Base-by-base conservation (phyloP, 2,888 invertebrate genomes). In the Andrena chrysosceles region DNA sequence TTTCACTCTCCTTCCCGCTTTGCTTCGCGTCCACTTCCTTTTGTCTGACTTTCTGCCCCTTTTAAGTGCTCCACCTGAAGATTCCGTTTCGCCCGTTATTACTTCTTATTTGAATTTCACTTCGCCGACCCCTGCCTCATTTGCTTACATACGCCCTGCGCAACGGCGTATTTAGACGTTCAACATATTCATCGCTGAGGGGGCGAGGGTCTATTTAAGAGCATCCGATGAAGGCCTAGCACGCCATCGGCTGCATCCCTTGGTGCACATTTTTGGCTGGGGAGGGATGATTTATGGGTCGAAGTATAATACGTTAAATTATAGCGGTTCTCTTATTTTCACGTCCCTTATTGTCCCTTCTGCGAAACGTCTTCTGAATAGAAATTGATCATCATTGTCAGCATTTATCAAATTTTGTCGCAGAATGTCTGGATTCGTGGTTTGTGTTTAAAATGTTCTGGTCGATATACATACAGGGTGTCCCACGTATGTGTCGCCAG, bases 91-190 rank as follows among this genome's bases (percentile, higher is more conserved):
- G 26, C 63, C 42, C 33, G 29, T 79, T 79, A 67, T 67, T 77
- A 71, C 59, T 78, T 56, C 67, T 81, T 81, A 73, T 68, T 78
- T 64, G 72, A 81, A 78, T 78, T 72, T 81, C 72, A 64, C 72
- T 72, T 72, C n/a, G 4, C 42, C 2, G 48, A 13, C 48, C n/a
- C 62, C 52, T 42, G 26, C n/a, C 23, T 23, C 31, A 35, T 26
- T 71, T 66, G 13, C 69, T 49, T 59, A 6, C 33, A n/a, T 31
- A 56, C 49, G 23, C 69, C 7, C 62, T 54, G 23, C 48, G 16
- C 26, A 60, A 42, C 52, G 35, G 16, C 33, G 33, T 72, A 78
- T 78, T 64, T 63, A 31, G 63, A 56, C 68, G 77, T 33, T 78
- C 26, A 60, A 71, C 16, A 35, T 79, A 71, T 77, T 71, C 77